Base-by-base conservation (phyloP, 2,888 invertebrate genomes). In the Euspilapteryx auroguttella region DNA sequence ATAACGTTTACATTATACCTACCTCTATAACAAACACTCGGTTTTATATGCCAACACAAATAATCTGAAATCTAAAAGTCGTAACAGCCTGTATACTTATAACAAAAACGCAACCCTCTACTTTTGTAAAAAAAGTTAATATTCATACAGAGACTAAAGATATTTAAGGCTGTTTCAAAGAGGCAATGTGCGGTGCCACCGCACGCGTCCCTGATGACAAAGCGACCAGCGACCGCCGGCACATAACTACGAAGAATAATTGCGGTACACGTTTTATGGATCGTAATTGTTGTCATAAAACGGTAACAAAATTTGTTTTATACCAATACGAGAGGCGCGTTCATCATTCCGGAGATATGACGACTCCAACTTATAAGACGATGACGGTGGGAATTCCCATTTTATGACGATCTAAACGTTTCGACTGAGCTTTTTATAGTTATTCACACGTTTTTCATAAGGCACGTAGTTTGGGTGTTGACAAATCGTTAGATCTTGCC, bases 221-320 rank as follows among this genome's bases (percentile, higher is more conserved):
- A 46, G 45, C 50, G 51, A 24, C 29, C 27, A 27, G 27, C 27
- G 21, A 24, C 28, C 22, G 56, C 64, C 69, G 54, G 69, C 63
- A 62, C 65, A 68, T 69, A 56, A 63, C 58, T 59, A 57, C 59
- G 53, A 55, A 51, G 56, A 63, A 71, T 71, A 69, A 69, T 68
- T 65, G 61, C 58, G n/a, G n/a, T 64, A 65, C 65, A 65, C 55
- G 59, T 66, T 73, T 75, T 73, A 75, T 73, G 57, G 73, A 57
- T 69, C 71, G 63, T 75, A 75, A 73, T 75, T 71, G 71, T 68
- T 69, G 68, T 66, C 68, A 63, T 75, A 73, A 75, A 75, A 69
- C 66, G 54, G 65, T 66, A 69, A 73, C 73, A 73, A 73, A 71
- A 69, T 59, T 65, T 65, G 55, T 65, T 71, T 75, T 66, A 73